A percentile compares a stretch with the other conserved stretches of the same genome.
These are phyloP conservation scores for Callimorpha dominula DNA, from an alignment of 2,888 invertebrate genomes.

Conservation along the genomic window DNA sequence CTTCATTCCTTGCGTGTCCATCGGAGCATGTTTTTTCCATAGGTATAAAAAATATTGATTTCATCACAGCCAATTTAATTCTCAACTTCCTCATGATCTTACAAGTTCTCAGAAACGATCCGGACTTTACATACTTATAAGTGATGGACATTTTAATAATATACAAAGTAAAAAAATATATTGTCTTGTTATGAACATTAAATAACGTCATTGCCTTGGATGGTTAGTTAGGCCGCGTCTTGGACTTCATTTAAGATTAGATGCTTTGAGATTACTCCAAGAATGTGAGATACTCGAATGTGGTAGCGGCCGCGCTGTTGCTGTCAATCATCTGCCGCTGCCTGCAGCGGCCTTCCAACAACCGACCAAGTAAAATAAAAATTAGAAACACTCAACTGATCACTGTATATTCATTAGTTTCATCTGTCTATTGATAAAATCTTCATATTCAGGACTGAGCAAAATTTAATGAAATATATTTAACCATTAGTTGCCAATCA, in stretches of 20 bases:
- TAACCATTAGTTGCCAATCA: neutral
- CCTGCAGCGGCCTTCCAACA: too few relatives aligned
- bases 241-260: neutral
- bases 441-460: too few relatives aligned
- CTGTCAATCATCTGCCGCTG: too few relatives aligned
- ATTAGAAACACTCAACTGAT: too few relatives aligned
- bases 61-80: conserved; percentile 19
- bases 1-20: neutral
- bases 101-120: conserved; percentile 19
- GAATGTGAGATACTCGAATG: too few relatives aligned
- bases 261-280: too few relatives aligned
- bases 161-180: neutral
- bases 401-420: too few relatives aligned
- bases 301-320: too few relatives aligned
- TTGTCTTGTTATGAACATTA: neutral
- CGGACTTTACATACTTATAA: conserved; percentile 18
- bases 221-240: neutral
- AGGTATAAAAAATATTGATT: conserved; percentile 14
- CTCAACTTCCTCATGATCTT: conserved; percentile 14
- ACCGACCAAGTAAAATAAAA: too few relatives aligned
- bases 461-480: neutral
- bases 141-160: neutral
- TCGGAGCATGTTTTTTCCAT: conserved; percentile 9
- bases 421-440: too few relatives aligned
- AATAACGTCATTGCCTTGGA: neutral